phyloP scores from a whole-genome alignment of 2,797 vertebrate genomes.

The Naso thynnoides region DNA sequence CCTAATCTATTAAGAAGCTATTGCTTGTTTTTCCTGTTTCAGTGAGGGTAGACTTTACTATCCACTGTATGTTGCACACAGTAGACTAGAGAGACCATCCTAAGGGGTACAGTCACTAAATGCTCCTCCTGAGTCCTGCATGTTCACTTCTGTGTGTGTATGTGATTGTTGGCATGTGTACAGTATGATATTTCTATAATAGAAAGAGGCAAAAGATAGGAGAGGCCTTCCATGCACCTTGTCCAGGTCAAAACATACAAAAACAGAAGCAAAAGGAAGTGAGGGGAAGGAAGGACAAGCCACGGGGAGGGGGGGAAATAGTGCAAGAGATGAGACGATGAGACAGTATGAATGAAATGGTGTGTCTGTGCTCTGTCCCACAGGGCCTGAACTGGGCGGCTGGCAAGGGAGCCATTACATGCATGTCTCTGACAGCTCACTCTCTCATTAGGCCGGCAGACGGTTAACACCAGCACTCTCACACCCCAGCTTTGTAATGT shows the following conservation, averaged over 20 bases:
- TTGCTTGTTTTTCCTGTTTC: constrained; percentile 49
- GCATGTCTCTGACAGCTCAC: constrained; percentile 84
- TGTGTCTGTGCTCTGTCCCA: constrained; percentile 76
- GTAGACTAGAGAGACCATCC: constrained; percentile 32
- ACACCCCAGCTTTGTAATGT: constrained; percentile 65
- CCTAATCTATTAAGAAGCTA: constrained; percentile 55
- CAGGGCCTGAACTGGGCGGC: constrained; percentile 81
- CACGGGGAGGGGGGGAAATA: not conserved
- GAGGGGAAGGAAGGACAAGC: not conserved
- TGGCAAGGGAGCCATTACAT: constrained; percentile 85
- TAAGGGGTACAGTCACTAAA: constrained; percentile 63
- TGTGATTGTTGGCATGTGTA: constrained; percentile 45
- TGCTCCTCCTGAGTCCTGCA: constrained; percentile 54
- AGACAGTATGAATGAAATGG: constrained; percentile 70
- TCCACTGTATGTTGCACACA: constrained; percentile 55
- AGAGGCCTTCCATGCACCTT: constrained; percentile 49
- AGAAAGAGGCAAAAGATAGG: constrained; percentile 48
- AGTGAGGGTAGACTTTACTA: constrained; percentile 56
- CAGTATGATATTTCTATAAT: constrained; percentile 42
- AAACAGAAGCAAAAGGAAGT: constrained; percentile 40
- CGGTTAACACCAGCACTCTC: constrained; percentile 75
- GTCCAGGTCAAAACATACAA: constrained; percentile 62
- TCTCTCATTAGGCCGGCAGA: constrained; percentile 82
- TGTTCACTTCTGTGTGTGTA: constrained; percentile 51
- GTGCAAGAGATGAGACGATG: constrained; percentile 58